Percentiles rank a stretch among this genome's conserved stretches.
Evolutionary conservation across 2,888 invertebrate genomes (phyloP).

Genomic region (Trachelus stipa): DNA sequence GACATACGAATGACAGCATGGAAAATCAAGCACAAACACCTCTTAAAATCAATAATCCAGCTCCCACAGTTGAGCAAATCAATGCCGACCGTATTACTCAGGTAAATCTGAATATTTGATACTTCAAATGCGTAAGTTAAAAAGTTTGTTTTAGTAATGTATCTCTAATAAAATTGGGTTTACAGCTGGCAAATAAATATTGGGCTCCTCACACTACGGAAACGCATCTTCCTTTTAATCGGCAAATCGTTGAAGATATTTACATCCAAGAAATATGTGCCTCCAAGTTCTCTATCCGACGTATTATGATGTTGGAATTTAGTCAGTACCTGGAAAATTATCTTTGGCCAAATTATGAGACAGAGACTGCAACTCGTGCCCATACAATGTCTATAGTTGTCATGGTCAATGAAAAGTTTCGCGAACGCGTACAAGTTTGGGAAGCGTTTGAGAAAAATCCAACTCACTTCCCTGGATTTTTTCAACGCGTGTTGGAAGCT

Average conservation of each 20-base stretch:
- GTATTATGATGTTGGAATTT: constrained; percentile 96
- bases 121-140: constrained; percentile 23
- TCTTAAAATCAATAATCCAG: constrained; percentile 67
- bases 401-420: constrained; percentile 98
- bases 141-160: not conserved
- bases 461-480: constrained; percentile 83
- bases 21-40: constrained; percentile 48
- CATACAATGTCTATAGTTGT: constrained; percentile 97
- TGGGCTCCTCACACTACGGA: constrained; percentile 90
- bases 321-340: constrained; percentile 98
- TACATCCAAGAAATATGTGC: constrained; percentile 89
- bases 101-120: constrained; percentile 68
- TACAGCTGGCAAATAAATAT: constrained; percentile 88
- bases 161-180: constrained; percentile 28
- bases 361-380: constrained; percentile 80
- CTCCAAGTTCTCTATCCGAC: constrained; percentile 85
- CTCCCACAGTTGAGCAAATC: constrained; percentile 90
- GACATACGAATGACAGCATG: constrained; percentile 35
- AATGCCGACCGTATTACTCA: constrained; percentile 91
- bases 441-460: constrained; percentile 85
- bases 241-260: constrained; percentile 87
- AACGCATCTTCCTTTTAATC: constrained; percentile 79
- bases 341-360: constrained; percentile 93
- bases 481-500: constrained; percentile 82
- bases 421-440: constrained; percentile 98